A percentile compares a stretch with the other conserved stretches of the same genome.
Evolutionary conservation across 2,113 vertebrate genomes (phyloP).

Genomic region (Chaetorhynchus papuensis): DNA sequence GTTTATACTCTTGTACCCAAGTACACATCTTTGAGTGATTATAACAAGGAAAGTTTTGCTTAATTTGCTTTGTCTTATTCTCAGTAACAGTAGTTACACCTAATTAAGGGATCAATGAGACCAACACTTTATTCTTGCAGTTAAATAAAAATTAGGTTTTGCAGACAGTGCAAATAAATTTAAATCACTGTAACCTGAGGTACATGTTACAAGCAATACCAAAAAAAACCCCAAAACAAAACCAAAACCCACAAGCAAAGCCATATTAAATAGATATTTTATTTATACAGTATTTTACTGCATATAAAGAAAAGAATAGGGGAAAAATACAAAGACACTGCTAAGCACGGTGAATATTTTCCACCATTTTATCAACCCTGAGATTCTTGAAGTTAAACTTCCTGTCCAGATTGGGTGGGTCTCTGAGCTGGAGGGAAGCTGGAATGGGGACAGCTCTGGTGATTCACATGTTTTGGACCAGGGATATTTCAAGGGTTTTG

Average conservation of each 20-base stretch:
- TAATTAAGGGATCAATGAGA: slow-evolving; percentile 29
- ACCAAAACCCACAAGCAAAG: background rate
- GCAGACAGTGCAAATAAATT: background rate
- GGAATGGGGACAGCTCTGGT: background rate
- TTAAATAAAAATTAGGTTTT: background rate
- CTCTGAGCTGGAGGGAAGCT: background rate
- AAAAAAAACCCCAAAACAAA: background rate
- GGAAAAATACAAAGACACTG: background rate
- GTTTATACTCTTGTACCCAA: background rate
- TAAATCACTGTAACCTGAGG: background rate
- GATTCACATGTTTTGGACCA: background rate
- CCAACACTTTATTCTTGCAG: background rate
- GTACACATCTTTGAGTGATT: background rate
- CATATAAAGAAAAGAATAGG: background rate
- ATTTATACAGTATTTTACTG: background rate
- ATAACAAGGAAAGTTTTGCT: background rate
- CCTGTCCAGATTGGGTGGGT: background rate
- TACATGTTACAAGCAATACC: background rate
- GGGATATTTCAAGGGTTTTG: background rate
- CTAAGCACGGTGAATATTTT: background rate
- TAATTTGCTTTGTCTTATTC: background rate
- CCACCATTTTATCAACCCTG: background rate
- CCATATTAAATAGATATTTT: background rate
- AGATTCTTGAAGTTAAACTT: background rate
- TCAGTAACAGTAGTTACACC: background rate